Evolutionary conservation across 1,140 invertebrate species (phyloP).

Genomic region (Tribolium madens): DNA sequence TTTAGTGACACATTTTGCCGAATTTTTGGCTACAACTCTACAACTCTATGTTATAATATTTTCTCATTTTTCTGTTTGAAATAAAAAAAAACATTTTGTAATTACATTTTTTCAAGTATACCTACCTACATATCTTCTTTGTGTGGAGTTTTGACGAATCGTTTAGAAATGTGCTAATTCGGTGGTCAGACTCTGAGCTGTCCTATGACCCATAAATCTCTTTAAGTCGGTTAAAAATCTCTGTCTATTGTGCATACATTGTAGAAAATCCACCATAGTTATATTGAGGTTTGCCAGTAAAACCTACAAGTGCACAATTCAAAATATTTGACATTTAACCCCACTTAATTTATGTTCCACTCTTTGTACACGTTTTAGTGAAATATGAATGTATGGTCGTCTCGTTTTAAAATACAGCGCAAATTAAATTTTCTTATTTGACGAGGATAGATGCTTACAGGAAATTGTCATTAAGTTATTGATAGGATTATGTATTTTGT

Average conservation of each 20-base stretch:
- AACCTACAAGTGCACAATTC: constrained; percentile 27
- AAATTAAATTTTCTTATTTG: not conserved
- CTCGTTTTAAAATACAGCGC: not conserved
- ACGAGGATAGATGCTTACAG: constrained; percentile 2
- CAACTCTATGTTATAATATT: too few species aligned
- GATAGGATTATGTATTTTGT: constrained; percentile 10
- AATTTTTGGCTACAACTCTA: too few species aligned
- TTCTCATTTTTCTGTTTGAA: too few species aligned
- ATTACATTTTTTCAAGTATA: too few species aligned
- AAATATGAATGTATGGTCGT: constrained; percentile 31
- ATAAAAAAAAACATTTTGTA: too few species aligned
- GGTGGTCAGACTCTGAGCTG: not conserved
- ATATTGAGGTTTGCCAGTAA: constrained; percentile 35
- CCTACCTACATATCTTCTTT: too few species aligned
- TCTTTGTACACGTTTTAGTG: constrained; percentile 20
- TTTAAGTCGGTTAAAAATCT: constrained; percentile 24
- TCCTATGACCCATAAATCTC: constrained; percentile 17
- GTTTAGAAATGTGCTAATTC: not conserved
- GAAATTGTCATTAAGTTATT: constrained; percentile 15
- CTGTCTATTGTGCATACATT: constrained; percentile 19
- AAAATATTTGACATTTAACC: constrained; percentile 41
- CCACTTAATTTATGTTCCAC: constrained; percentile 29
- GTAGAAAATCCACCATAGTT: constrained; percentile 8
- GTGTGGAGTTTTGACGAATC: not conserved
- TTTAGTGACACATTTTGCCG: too few species aligned